These are phyloP conservation scores for Odobenus rosmarus DNA, from an alignment of 2,113 vertebrate species.

Conservation along the genomic window DNA sequence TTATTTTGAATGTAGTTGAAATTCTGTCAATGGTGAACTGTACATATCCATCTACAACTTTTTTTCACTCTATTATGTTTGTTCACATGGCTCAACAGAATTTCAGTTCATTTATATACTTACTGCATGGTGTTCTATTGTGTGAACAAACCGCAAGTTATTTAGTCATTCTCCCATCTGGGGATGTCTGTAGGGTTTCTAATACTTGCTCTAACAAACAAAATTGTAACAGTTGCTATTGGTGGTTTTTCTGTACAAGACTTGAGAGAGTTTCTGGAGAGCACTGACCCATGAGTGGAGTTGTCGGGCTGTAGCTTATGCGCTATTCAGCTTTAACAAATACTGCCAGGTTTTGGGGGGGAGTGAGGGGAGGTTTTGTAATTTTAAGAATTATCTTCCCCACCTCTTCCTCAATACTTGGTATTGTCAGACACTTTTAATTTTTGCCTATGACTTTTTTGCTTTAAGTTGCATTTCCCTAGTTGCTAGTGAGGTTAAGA, in stretches of 20 bases:
- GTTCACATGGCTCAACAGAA: not conserved
- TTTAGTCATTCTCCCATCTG: not conserved
- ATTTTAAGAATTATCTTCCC: not conserved
- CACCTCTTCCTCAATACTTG: not conserved
- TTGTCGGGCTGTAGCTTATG: not conserved
- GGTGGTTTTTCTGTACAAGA: not conserved
- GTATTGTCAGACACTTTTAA: not conserved
- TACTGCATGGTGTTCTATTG: not conserved
- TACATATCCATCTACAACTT: not conserved
- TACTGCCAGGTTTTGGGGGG: not conserved
- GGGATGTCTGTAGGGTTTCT: not conserved
- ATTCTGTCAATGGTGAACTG: not conserved
- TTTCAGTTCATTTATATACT: not conserved
- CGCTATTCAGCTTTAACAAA: not conserved
- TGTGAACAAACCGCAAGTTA: not conserved
- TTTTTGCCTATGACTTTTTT: not conserved
- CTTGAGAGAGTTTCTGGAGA: not conserved
- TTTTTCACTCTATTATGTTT: not conserved
- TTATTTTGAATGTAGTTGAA: constrained; percentile 21
- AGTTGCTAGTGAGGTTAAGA: not conserved
- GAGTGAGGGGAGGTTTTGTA: not conserved
- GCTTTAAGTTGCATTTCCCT: not conserved
- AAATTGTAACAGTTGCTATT: not conserved
- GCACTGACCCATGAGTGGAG: not conserved
- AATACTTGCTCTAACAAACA: not conserved